Conservation (phyloP, 2,888 invertebrate genomes). For the Hirtodrosophila alboralis region DNA sequence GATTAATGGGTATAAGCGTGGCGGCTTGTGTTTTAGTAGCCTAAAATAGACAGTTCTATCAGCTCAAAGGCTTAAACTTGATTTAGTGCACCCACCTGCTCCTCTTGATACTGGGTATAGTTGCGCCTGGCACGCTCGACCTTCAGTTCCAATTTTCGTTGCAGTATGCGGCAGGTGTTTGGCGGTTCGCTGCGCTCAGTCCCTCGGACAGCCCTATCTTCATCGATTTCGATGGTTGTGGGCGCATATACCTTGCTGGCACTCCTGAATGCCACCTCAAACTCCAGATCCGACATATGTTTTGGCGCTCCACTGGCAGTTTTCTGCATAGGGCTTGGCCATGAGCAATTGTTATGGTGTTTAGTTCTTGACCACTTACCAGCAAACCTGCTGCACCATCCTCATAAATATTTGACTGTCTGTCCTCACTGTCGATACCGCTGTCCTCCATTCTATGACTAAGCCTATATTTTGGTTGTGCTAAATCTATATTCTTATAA, state of each 20-base stretch:
- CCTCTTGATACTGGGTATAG: constrained; percentile 82
- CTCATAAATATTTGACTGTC: constrained; percentile 73
- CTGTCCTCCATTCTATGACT: constrained; percentile 79
- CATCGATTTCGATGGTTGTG: constrained; percentile 71
- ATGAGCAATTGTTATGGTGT: constrained; percentile 35
- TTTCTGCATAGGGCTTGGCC: constrained; percentile 55
- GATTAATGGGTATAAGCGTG: constrained; percentile 83
- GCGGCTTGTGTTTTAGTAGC: constrained; percentile 82
- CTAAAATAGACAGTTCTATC: constrained; percentile 49
- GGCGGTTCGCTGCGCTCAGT: constrained; percentile 71
- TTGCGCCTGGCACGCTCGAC: constrained; percentile 84
- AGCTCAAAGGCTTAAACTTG: constrained; percentile 1
- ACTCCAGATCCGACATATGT: constrained; percentile 79
- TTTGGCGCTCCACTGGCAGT: constrained; percentile 67
- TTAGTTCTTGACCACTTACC: constrained; percentile 51
- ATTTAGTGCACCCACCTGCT: constrained; percentile 62
- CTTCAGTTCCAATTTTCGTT: constrained; percentile 84
- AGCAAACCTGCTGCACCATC: constrained; percentile 67
- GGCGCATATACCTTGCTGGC: constrained; percentile 65
- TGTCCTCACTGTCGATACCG: constrained; percentile 83
- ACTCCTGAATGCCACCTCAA: constrained; percentile 81
- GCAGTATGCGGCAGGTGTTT: constrained; percentile 83
- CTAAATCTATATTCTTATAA: constrained; percentile 15
- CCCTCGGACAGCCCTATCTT: constrained; percentile 49
- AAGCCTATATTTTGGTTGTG: constrained; percentile 7